A percentile compares a stretch with the other conserved stretches of the same genome.
These are phyloP conservation scores for Tyria jacobaeae DNA, from an alignment of 2,888 invertebrate species.

Conservation along the genomic window DNA sequence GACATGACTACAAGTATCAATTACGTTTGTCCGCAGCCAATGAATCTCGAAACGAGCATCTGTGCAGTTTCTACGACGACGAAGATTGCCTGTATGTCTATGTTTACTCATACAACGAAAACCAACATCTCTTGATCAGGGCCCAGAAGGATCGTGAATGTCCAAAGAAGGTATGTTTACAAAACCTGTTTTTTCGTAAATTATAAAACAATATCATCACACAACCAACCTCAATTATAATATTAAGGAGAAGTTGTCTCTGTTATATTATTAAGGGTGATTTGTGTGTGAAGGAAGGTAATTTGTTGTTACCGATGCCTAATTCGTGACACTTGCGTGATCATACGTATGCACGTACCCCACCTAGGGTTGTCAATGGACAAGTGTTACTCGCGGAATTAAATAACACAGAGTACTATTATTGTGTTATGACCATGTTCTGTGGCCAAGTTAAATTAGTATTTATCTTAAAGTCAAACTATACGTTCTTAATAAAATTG, in stretches of 20 bases:
- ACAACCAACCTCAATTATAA: too few relatives aligned
- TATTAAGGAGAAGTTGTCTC: neutral
- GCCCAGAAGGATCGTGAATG: constrained; percentile 95
- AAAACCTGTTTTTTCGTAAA: too few relatives aligned
- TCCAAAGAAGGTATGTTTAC: constrained; percentile 90
- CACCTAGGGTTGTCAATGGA: neutral
- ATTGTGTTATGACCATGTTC: neutral
- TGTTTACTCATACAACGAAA: constrained; percentile 92
- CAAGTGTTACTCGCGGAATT: neutral
- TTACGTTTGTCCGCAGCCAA: constrained; percentile 82
- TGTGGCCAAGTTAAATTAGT: neutral
- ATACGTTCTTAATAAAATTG: neutral
- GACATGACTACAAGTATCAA: neutral
- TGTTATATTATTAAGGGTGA: neutral
- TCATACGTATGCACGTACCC: too few relatives aligned
- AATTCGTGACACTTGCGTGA: neutral
- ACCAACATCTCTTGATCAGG: constrained; percentile 89
- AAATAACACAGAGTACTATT: neutral
- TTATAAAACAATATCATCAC: neutral
- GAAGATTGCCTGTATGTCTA: constrained; percentile 96
- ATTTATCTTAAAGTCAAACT: neutral
- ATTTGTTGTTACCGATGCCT: neutral
- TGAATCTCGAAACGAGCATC: constrained; percentile 92
- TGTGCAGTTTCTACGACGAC: constrained; percentile 94
- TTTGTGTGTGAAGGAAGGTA: neutral